Percentiles rank a stretch among this genome's conserved stretches.
These are phyloP conservation scores for Leptoteleia sp. DNA, from an alignment of 1,140 invertebrate species.

Conservation along the genomic window DNA sequence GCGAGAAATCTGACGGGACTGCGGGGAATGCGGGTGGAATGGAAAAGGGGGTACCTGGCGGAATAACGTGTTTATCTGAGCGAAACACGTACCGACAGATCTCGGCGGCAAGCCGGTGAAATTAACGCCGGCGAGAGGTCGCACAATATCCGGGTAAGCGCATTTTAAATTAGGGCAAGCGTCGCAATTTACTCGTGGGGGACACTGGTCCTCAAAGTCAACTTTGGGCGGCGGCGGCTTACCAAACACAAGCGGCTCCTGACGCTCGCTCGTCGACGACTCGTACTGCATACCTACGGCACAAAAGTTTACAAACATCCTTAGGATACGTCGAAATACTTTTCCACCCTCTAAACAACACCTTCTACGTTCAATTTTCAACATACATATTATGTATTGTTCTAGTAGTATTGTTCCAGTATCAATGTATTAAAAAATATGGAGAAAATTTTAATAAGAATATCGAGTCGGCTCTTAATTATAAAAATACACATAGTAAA, in stretches of 20 bases:
- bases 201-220: conserved; percentile 80
- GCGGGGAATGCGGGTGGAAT: too few species aligned
- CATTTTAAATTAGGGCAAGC: conserved; percentile 77
- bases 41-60: conserved; percentile 26
- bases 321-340: conserved; percentile 46
- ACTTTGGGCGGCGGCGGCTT: conserved; percentile 77
- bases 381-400: too few species aligned
- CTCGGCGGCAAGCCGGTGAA: conserved; percentile 71
- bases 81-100: conserved; percentile 71
- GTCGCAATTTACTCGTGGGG: conserved; percentile 77
- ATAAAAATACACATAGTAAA: too few species aligned
- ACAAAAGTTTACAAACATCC: conserved; percentile 53
- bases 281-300: conserved; percentile 53
- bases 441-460: too few species aligned
- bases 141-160: conserved; percentile 74
- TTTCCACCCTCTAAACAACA: too few species aligned
- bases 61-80: conserved; percentile 38
- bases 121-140: conserved; percentile 71
- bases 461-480: too few species aligned
- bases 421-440: too few species aligned
- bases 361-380: too few species aligned
- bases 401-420: too few species aligned
- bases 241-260: conserved; percentile 73
- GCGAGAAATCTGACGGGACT: too few species aligned
- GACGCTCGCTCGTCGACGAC: conserved; percentile 46